Conservation (phyloP, 1,140 invertebrate species). For the Oscheius sp. region DNA sequence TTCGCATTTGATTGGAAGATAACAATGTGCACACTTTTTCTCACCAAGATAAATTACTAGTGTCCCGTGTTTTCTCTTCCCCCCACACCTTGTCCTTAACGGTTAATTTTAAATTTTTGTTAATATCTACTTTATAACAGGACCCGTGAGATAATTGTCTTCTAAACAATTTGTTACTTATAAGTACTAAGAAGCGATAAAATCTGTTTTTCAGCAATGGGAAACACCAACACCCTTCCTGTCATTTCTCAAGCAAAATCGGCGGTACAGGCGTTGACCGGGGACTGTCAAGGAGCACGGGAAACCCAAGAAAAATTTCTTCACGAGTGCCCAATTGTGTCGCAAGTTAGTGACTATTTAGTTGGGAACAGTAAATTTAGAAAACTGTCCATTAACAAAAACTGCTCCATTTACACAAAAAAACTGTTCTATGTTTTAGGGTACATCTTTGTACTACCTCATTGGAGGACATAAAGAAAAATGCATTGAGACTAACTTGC, state of each 20-base stretch:
- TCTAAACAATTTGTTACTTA: neutral
- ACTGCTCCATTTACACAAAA: neutral
- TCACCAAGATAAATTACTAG: too few species aligned
- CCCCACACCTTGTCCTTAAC: neutral
- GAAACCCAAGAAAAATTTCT: constrained; percentile 6
- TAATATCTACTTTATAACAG: neutral
- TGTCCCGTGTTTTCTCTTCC: too few species aligned
- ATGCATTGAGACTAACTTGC: neutral
- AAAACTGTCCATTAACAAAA: too few species aligned
- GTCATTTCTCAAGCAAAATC: constrained; percentile 13
- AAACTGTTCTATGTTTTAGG: too few species aligned
- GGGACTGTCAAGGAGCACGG: neutral
- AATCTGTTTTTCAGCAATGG: neutral
- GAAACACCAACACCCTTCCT: constrained; percentile 5
- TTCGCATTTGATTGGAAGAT: too few species aligned
- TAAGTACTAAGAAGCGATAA: too few species aligned
- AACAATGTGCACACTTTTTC: too few species aligned
- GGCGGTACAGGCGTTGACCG: neutral
- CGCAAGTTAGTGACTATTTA: neutral
- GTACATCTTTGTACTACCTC: neutral
- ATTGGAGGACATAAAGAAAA: neutral
- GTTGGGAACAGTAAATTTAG: too few species aligned
- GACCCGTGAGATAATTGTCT: neutral
- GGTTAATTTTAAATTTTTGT: neutral
- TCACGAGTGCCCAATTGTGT: neutral